Evolutionary conservation across 2,113 vertebrate genomes (phyloP).

Genomic region (Ivindomyrus marchei): DNA sequence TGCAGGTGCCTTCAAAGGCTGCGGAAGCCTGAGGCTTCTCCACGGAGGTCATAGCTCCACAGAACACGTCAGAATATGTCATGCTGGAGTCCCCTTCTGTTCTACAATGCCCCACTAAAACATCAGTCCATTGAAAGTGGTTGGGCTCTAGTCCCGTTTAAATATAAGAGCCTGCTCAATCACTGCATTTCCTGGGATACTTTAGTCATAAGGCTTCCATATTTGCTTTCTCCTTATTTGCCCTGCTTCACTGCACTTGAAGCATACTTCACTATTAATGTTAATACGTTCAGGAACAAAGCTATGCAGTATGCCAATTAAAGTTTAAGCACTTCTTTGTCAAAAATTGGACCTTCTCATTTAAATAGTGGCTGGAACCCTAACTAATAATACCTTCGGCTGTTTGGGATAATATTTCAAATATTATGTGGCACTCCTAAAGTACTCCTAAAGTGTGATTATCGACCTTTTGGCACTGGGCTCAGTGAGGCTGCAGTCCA

Average conservation of each 20-base stretch:
- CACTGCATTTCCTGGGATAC: neutral
- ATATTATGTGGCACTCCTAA: neutral
- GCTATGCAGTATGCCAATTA: neutral
- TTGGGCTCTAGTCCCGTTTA: neutral
- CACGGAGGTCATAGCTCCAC: neutral
- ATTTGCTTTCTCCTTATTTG: neutral
- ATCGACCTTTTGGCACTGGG: neutral
- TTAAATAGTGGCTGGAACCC: neutral
- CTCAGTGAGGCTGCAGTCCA: neutral
- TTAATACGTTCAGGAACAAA: neutral
- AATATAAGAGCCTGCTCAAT: neutral
- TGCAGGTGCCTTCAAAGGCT: slow-evolving; percentile 9
- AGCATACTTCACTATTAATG: neutral
- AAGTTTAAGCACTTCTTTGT: neutral
- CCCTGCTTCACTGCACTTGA: neutral
- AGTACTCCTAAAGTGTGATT: neutral
- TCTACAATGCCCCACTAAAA: neutral
- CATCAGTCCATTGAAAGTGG: neutral
- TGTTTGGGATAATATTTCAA: neutral
- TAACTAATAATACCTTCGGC: neutral
- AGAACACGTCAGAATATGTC: neutral
- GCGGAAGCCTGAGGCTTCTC: neutral
- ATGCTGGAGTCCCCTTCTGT: neutral
- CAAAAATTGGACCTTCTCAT: neutral
- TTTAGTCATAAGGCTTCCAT: neutral